phyloP scores from a whole-genome alignment of 1,140 invertebrate genomes.

The Drosophila mayri region DNA sequence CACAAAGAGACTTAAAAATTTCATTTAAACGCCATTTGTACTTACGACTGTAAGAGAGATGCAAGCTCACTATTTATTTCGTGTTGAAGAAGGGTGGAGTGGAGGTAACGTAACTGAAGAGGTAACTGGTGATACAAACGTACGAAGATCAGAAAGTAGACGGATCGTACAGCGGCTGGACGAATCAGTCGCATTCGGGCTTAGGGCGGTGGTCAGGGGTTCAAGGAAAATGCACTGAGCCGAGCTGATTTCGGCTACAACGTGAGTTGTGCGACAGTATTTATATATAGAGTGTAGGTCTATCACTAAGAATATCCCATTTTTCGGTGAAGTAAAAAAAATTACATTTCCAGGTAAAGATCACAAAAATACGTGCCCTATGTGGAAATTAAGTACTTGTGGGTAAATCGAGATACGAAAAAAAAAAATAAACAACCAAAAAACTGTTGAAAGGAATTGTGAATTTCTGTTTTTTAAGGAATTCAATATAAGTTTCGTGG shows the following conservation, averaged over 20 bases:
- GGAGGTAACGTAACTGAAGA: constrained; percentile 44
- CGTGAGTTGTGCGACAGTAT: constrained; percentile 38
- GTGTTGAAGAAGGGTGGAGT: constrained; percentile 66
- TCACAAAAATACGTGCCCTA: neutral
- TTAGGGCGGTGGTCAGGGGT: constrained; percentile 22
- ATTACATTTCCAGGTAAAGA: neutral
- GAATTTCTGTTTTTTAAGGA: neutral
- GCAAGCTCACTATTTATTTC: constrained; percentile 48
- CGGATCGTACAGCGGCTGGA: constrained; percentile 32
- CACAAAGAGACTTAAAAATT: constrained; percentile 82
- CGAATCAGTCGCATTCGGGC: constrained; percentile 28
- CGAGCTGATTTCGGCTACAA: constrained; percentile 21
- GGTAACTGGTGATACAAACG: constrained; percentile 47
- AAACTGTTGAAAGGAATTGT: neutral
- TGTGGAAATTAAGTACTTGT: too few relatives aligned
- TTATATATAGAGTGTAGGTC: constrained; percentile 2
- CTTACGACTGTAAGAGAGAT: constrained; percentile 80
- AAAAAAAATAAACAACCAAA: too few relatives aligned
- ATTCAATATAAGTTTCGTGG: neutral
- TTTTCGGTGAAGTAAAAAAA: constrained; percentile 9
- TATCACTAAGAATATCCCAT: constrained; percentile 10
- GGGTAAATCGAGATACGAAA: neutral
- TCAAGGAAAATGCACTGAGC: constrained; percentile 9
- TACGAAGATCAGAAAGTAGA: constrained; percentile 43
- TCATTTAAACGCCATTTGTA: constrained; percentile 85